Evolutionary conservation across 2,888 invertebrate genomes (phyloP).

Genomic region (Ophonus ardosiacus): DNA sequence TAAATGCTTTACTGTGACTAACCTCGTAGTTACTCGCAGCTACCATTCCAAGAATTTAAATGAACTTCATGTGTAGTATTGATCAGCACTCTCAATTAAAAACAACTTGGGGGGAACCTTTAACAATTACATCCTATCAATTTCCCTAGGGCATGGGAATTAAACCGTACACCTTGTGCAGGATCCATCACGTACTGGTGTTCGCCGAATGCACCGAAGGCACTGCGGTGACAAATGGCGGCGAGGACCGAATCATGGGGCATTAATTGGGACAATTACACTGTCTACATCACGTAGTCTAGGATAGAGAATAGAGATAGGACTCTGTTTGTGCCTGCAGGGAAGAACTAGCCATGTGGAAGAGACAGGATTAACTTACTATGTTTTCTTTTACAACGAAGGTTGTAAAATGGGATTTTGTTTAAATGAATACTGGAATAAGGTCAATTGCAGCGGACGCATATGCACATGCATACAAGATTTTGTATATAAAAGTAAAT

Average conservation of each 20-base stretch:
- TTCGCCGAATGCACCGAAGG: not conserved
- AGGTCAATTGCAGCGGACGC: not conserved
- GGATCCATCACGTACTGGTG: not conserved
- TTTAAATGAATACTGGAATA: slow-evolving; percentile 6
- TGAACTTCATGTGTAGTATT: not conserved
- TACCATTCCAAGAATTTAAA: too few species aligned
- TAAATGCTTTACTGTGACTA: too few species aligned
- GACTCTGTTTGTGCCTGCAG: not conserved
- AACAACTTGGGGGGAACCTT: not conserved
- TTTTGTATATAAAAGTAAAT: not conserved
- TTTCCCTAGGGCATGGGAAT: not conserved
- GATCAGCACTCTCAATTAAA: not conserved
- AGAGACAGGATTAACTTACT: not conserved
- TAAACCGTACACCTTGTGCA: not conserved
- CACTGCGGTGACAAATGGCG: slow-evolving; percentile 16
- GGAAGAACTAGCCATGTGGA: slow-evolving; percentile 1
- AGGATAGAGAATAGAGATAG: not conserved
- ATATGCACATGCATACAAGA: not conserved
- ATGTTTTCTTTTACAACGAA: not conserved
- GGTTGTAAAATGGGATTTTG: slow-evolving; percentile 9
- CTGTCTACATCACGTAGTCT: slow-evolving; percentile 37
- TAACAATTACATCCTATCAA: not conserved
- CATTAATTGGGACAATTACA: slow-evolving; percentile 50
- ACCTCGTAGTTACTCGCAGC: too few species aligned
- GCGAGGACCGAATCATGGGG: slow-evolving; percentile 39